Conservation (phyloP, 2,113 vertebrate genomes). For the Monarcha castaneiventris region DNA sequence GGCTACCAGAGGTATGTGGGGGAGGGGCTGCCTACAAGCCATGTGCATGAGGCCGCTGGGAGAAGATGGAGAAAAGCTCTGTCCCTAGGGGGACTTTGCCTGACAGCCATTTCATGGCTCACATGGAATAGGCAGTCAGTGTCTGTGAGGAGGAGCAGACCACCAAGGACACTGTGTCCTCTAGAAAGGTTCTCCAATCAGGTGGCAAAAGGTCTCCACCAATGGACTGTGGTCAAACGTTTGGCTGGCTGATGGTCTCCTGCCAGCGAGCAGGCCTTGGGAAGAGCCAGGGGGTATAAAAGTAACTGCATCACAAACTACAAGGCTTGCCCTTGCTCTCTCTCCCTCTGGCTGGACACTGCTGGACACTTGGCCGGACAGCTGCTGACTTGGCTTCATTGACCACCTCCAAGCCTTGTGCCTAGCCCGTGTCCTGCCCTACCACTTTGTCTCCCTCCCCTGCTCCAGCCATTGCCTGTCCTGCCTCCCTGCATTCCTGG, state of each 20-base stretch:
- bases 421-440: not conserved
- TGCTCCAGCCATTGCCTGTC: not conserved
- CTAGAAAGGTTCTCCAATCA: rapidly evolving
- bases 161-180: too few relatives aligned
- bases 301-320: not conserved
- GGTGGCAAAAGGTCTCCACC: not conserved
- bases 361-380: not conserved
- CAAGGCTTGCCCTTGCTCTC: rapidly evolving
- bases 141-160: not conserved
- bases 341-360: not conserved
- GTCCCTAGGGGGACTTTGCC: not conserved
- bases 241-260: not conserved
- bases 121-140: not conserved
- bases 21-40: too few relatives aligned
- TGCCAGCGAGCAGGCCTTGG: not conserved
- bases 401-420: not conserved
- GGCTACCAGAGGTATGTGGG: rapidly evolving
- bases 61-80: not conserved
- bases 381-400: not conserved
- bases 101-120: not conserved
- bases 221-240: rapidly evolving
- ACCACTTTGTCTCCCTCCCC: not conserved
- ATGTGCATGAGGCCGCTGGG: not conserved
- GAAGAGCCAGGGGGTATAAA: rapidly evolving
- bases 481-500: not conserved